Evolutionary conservation across 1,140 invertebrate species (phyloP).

Genomic region (Micrasema minimum): DNA sequence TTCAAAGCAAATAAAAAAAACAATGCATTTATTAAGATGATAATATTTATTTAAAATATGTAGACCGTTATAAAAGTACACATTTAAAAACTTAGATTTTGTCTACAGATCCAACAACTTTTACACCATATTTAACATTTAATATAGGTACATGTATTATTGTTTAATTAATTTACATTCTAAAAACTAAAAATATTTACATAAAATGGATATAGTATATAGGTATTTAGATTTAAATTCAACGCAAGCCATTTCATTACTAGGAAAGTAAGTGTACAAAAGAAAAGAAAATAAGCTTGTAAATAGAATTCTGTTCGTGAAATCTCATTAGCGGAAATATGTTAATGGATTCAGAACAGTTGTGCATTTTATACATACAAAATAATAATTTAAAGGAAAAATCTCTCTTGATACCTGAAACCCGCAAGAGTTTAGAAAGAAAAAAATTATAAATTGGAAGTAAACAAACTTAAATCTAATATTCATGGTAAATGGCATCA

Average conservation of each 20-base stretch:
- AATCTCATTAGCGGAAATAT: slow-evolving; percentile 38
- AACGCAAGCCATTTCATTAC: slow-evolving; percentile 26
- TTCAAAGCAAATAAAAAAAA: slow-evolving; percentile 1
- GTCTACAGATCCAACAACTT: slow-evolving; percentile 27
- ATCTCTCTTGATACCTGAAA: not conserved
- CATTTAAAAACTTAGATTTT: slow-evolving; percentile 37
- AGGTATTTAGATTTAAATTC: not conserved
- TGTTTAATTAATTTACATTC: slow-evolving; percentile 28
- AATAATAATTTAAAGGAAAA: slow-evolving; percentile 4
- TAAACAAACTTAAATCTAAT: slow-evolving; percentile 34
- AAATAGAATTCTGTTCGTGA: slow-evolving; percentile 32
- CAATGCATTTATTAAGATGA: slow-evolving; percentile 20
- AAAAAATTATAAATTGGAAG: not conserved
- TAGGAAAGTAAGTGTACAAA: slow-evolving; percentile 15
- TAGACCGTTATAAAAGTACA: slow-evolving; percentile 45
- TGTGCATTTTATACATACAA: slow-evolving; percentile 17
- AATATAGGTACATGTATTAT: slow-evolving; percentile 36
- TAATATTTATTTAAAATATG: slow-evolving; percentile 43
- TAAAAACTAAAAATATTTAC: slow-evolving; percentile 19
- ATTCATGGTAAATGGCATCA: slow-evolving; percentile 46
- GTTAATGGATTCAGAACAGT: slow-evolving; percentile 46
- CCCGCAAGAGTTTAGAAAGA: slow-evolving; percentile 1
- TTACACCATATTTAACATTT: slow-evolving; percentile 20
- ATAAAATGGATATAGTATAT: not conserved
- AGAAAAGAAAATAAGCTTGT: slow-evolving; percentile 25